Evolutionary conservation across 2,113 vertebrate genomes (phyloP).

Genomic region (Trochalopteron elliotii): DNA sequence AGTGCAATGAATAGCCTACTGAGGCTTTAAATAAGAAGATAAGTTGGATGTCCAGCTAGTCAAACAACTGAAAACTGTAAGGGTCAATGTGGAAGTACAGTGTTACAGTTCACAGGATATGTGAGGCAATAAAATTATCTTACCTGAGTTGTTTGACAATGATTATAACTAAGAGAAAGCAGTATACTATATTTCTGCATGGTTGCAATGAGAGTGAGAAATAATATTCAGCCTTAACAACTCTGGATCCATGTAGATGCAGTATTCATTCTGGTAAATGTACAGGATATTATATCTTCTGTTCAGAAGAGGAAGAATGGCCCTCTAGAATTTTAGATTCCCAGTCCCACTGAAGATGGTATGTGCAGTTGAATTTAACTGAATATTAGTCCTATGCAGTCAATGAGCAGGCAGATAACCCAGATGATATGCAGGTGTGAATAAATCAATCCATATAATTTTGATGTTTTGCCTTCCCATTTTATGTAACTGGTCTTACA

Average conservation of each 20-base stretch:
- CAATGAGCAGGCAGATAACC: not conserved
- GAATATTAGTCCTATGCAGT: not conserved
- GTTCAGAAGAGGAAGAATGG: not conserved
- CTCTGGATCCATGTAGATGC: not conserved
- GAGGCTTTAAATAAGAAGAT: not conserved
- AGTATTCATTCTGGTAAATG: not conserved
- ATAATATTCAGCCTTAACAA: not conserved
- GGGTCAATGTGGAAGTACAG: not conserved
- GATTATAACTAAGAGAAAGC: not conserved
- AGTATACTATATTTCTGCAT: not conserved
- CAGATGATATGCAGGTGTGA: not conserved
- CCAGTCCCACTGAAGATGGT: not conserved
- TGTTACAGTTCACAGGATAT: not conserved
- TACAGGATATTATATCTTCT: not conserved
- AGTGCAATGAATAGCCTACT: not conserved
- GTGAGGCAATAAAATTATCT: not conserved
- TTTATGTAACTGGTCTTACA: not conserved
- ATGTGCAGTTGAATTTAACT: not conserved
- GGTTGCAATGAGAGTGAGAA: not conserved
- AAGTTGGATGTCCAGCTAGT: not conserved
- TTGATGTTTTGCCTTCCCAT: not conserved
- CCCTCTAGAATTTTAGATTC: not conserved
- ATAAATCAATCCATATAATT: not conserved
- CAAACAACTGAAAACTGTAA: not conserved
- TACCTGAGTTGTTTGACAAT: not conserved